Evolutionary conservation across 2,888 invertebrate species (phyloP), one percentile per base, ranked within the genome.

Genomic region (Galerucella calmariensis): DNA sequence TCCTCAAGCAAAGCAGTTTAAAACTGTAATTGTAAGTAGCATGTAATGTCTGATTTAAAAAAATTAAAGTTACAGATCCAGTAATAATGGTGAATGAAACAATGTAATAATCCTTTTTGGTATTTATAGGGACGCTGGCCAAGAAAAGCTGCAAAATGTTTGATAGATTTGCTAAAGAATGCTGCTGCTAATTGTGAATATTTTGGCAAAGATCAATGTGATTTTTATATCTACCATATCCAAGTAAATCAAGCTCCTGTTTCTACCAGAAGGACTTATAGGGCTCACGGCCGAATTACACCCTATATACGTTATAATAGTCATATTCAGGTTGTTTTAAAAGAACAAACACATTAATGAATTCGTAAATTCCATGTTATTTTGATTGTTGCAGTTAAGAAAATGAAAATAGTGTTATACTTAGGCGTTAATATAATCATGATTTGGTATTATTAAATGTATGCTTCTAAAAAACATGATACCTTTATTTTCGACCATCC

Each of bases 251-350:
- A 93, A 77, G 95, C 95, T 56, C 93, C 94, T 41, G 92, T 93
- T 83, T 91, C 94, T 87, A 90, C 94, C 79, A 90, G 95, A 83
- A 90, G 95, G 83, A 95, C 95, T 0, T 95, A 95, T 89, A 90
- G 95, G 86, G 95, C 95, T 82, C 95, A 95, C 85, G 95, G 95
- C 84, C 90, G 95, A 81, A 95, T 95, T 83, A 95, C 94, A 83
- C 94, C 94, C 16, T 95, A 94, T 88, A 94, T 94, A 93, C 92
- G 93, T 84, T 93, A 93, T 66, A 94, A 94, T 0, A 95, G 94
- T 84, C 95, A 95, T 88, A 92, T 95, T 82, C 94, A 95, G 86
- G 90, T 95, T 44, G 92, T 94, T 83, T 88, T 95, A 76, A 91
- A 92, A 9, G 94, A 95, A 85, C 92, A 92, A 69, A 10, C 14